Evolutionary conservation across 2,888 invertebrate genomes (phyloP), one percentile per base, ranked within the genome.

Genomic region (Philhelius pedissequus): DNA sequence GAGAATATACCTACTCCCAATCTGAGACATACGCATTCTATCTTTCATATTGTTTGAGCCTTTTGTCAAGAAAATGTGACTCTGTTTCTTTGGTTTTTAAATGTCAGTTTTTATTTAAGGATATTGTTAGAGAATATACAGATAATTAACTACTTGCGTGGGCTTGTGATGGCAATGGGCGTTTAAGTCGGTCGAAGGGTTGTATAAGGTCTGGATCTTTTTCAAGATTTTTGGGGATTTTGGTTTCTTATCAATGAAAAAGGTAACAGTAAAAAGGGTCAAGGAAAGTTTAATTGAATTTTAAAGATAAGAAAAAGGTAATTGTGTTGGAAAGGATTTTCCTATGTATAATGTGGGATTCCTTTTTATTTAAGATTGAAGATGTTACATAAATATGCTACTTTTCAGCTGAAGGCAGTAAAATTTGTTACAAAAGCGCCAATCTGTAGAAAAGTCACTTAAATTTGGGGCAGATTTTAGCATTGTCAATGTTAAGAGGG

Each of bases 241-340:
- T 40, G 5, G 9, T 25, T 54, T 56, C 50, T 58, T 43, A 56
- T 68, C 40, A 43, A n/a, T n/a, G n/a, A 50, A 56, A 40, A 78
- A 74, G 69, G 70, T 78, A 70, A 70, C 69, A 18, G 25, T 30
- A 35, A 68, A 54, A 76, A 73, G 73, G 82, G 77, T 82, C 73
- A 69, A 56, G 68, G 68, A 50, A 74, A 75, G 78, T 78, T 79
- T 83, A 83, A 83, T 78, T 83, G 78, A 83, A 83, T 83, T 69
- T 45, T 43, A 43, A 52, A 56, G 74, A 74, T 83, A 66, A 70
- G 62, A 62, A 62, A 75, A 62, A 75, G 62, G 62, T 69, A 83
- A 78, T 83, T 83, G 78, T 56, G 69, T 54, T 77, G 38, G 30
- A 32, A 52, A 30, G 18, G 25, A 48, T 13, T 20, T 20, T 9